Base-by-base conservation (phyloP, 2,113 vertebrate genomes). In the Apteryx mantelli region DNA sequence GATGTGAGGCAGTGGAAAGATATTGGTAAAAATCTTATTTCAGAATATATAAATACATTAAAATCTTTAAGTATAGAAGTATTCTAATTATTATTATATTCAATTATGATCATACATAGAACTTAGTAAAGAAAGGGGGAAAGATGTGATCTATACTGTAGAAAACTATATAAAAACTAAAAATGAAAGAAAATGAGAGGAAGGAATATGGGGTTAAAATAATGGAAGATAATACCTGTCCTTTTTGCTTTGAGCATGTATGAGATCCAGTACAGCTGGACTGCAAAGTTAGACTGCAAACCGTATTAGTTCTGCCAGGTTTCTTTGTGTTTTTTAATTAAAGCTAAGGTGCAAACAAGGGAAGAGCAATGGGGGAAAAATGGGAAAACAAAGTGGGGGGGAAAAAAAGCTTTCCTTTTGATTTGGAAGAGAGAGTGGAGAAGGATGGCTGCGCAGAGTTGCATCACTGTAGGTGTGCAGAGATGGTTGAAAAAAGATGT, bases 321-420 rank as follows among this genome's bases (percentile, higher is more conserved):
- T 91, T 81, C 55, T 89, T 83, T 13, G 8, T 81, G 17, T 70
- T 95, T 95, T 91, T 36, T 84, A 88, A 78, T 88, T 68, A 85
- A 77, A 77, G 82, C 16, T 55, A 61, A 83, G 52, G 8, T 92
- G 46, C 36, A 68, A 88, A 89, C 40, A 87, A 60, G 18, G 17
- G 26, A 55, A 92, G 46, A 71, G 68, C 8, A 21, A 19, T 77
- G 17, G 22, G 61, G 36, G 28, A 83, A 46, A 73, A 86, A 56
- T 7, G 64, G 74, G 48, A 85, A 93, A 82, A 76, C 13, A 76
- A 52, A 80, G 34, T 7, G 8, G 2, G 50, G 21, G 61, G 52
- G 36, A 38, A 38, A 52, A 42, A 77, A 70, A 8, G 7, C 15
- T 82, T 76, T n/a, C 8, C 4, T 58, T 11, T 71, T 82, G 7